Conservation (phyloP, 2,797 vertebrate species). For the Coranthus polyacanthus region DNA sequence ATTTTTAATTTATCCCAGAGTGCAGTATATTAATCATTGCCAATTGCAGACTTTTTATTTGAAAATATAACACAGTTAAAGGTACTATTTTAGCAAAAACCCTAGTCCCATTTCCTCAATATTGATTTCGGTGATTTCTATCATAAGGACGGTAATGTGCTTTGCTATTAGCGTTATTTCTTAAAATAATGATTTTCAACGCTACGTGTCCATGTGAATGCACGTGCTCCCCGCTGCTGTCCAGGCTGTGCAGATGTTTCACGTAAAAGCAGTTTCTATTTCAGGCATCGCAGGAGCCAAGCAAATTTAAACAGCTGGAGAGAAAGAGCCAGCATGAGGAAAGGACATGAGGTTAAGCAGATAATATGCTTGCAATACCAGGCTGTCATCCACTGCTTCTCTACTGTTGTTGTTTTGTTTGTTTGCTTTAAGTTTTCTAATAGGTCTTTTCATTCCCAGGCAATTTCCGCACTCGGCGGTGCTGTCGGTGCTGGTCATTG, state of each 20-base stretch:
- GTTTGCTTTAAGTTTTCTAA: conserved; percentile 63
- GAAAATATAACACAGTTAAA: conserved; percentile 17
- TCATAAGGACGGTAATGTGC: conserved; percentile 50
- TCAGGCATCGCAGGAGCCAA: conserved; percentile 63
- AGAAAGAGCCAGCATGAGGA: conserved; percentile 65
- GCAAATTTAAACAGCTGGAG: conserved; percentile 82
- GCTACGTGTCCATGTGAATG: conserved; percentile 40
- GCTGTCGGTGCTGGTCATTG: conserved; percentile 56
- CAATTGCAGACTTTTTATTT: conserved; percentile 13
- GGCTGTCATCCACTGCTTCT: conserved; percentile 55
- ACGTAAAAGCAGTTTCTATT: conserved; percentile 75
- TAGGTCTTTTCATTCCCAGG: conserved; percentile 48
- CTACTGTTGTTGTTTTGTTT: conserved; percentile 59
- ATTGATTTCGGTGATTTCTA: conserved; percentile 70
- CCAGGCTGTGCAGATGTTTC: conserved; percentile 54
- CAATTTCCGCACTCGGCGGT: conserved; percentile 42
- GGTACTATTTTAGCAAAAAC: conserved; percentile 23
- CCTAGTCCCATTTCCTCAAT: conserved; percentile 55
- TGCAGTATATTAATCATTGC: conserved; percentile 34
- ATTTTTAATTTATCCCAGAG: conserved; percentile 22
- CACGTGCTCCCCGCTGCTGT: conserved; percentile 45
- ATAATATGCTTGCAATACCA: conserved; percentile 74
- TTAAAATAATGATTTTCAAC: conserved; percentile 37
- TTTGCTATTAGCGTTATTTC: conserved; percentile 46
- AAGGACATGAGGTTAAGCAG: conserved; percentile 83